Evolutionary conservation across 2,888 invertebrate species (phyloP).

Genomic region (Eupithecia subumbrata): DNA sequence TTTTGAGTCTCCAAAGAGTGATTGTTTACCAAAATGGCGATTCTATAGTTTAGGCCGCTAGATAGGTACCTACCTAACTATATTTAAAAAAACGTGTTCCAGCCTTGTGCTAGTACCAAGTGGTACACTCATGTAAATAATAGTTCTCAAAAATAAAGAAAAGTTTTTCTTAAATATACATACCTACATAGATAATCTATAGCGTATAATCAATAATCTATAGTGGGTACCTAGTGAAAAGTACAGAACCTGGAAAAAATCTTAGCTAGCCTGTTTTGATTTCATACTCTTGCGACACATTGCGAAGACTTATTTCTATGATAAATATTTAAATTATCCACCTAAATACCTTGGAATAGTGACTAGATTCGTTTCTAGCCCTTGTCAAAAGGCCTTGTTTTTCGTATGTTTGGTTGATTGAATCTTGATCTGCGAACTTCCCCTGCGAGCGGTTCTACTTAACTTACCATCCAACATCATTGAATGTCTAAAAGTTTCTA

Average conservation of each 20-base stretch:
- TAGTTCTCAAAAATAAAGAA: no score
- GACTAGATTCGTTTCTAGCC: conserved; percentile 27
- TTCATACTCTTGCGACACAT: not conserved
- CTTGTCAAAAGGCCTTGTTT: conserved; percentile 21
- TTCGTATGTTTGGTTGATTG: conserved; percentile 18
- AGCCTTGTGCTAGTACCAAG: no score
- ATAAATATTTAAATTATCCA: conserved; percentile 27
- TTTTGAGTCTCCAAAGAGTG: no score
- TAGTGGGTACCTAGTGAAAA: not conserved
- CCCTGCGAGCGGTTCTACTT: conserved; percentile 21
- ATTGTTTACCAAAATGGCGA: no score
- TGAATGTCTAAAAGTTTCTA: not conserved
- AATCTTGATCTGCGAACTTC: conserved; percentile 16
- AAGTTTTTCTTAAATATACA: no score
- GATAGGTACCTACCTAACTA: no score
- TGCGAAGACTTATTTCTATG: conserved; percentile 23
- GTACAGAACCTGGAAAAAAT: not conserved
- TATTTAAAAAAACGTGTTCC: no score
- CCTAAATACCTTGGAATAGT: conserved; percentile 18
- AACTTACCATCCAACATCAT: not conserved
- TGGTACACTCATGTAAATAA: no score
- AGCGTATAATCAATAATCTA: no score
- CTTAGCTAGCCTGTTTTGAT: not conserved
- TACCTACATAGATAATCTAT: no score
- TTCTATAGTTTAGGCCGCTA: no score